A percentile compares a stretch with the other conserved stretches of the same genome.
These are phyloP conservation scores for Danio choprae DNA, from an alignment of 2,797 vertebrate species.

Conservation along the genomic window DNA sequence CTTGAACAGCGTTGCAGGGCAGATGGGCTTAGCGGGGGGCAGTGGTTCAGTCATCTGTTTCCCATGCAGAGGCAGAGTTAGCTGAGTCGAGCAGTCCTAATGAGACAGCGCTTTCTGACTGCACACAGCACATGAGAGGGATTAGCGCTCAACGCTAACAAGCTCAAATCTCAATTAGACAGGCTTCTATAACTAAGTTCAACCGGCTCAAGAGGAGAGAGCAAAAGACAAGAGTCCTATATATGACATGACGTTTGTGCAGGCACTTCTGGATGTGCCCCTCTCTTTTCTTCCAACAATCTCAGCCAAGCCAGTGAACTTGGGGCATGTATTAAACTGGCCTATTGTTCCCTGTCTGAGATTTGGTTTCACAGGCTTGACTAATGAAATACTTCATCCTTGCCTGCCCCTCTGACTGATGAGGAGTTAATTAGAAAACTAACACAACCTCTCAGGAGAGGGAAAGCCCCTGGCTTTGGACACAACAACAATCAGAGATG, in stretches of 20 bases:
- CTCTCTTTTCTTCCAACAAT: conserved; percentile 48
- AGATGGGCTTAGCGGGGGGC: conserved; percentile 57
- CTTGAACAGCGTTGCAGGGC: conserved; percentile 58
- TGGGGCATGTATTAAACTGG: conserved; percentile 70
- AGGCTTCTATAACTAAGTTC: conserved; percentile 71
- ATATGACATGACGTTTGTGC: conserved; percentile 43
- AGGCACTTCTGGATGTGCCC: conserved; percentile 38
- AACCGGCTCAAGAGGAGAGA: conserved; percentile 54
- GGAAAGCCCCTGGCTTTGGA: conserved; percentile 41
- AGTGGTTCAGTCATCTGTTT: conserved; percentile 68
- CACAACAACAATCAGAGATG: conserved; percentile 50
- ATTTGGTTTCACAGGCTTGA: conserved; percentile 71
- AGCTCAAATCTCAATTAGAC: conserved; percentile 81
- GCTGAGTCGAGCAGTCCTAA: conserved; percentile 73
- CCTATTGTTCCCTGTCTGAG: conserved; percentile 72
- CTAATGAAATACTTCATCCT: conserved; percentile 79
- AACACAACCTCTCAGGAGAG: conserved; percentile 55
- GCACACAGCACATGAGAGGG: conserved; percentile 79
- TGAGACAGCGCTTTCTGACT: conserved; percentile 80
- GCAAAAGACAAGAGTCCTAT: conserved; percentile 34
- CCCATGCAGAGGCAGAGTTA: conserved; percentile 64
- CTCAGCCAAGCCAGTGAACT: conserved; percentile 64
- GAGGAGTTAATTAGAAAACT: conserved; percentile 65
- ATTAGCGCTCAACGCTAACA: conserved; percentile 79
- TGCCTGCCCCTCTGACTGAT: conserved; percentile 63